Conservation (phyloP, 1,140 invertebrate genomes). For the Drosophila ambigua region DNA sequence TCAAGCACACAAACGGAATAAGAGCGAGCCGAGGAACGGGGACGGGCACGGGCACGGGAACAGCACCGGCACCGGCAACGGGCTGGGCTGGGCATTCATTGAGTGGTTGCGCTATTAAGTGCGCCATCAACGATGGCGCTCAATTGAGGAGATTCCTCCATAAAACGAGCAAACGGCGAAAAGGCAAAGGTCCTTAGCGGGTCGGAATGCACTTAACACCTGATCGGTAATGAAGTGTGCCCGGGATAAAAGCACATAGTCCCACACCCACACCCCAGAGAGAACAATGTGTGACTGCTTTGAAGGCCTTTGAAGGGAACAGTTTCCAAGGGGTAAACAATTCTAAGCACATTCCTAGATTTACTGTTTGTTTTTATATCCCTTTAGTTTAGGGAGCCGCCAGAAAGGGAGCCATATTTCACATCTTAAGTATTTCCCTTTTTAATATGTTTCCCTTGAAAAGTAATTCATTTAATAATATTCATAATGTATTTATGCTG, state of each 20-base stretch:
- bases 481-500: too few relatives aligned
- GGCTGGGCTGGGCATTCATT: conserved; percentile 47
- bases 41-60: conserved; percentile 1
- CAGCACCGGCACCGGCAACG: neutral
- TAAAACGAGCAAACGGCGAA: conserved; percentile 49
- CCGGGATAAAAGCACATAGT: neutral
- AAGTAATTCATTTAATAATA: too few relatives aligned
- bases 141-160: conserved; percentile 71
- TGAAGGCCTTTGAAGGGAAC: neutral
- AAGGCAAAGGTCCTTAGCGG: conserved; percentile 43
- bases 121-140: conserved; percentile 70
- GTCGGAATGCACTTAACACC: conserved; percentile 69
- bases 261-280: too few relatives aligned
- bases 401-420: too few relatives aligned
- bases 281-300: neutral
- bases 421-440: too few relatives aligned
- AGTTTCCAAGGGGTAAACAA: too few relatives aligned
- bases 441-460: too few relatives aligned
- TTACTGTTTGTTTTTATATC: neutral
- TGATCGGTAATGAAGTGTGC: conserved; percentile 66
- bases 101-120: conserved; percentile 69
- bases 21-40: conserved; percentile 19
- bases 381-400: too few relatives aligned
- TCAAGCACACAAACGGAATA: conserved; percentile 55
- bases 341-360: neutral